Percentiles rank a stretch among this genome's conserved stretches.
Evolutionary conservation across 2,888 invertebrate species (phyloP).

Genomic region (Pomacea canaliculata): DNA sequence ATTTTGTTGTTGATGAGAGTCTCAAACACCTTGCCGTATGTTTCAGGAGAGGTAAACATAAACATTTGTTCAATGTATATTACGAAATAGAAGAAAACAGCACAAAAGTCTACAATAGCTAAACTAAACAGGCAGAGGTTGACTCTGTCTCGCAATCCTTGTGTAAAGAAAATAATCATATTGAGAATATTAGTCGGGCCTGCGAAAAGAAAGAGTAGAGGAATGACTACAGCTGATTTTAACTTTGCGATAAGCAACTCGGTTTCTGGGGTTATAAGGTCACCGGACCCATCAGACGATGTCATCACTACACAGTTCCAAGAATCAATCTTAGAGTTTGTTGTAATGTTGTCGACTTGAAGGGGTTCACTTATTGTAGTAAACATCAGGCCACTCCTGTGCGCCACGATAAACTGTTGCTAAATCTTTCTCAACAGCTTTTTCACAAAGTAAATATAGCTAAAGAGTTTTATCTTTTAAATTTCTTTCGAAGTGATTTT

Average conservation of each 20-base stretch:
- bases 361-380: too few species aligned
- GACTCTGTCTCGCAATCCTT: background rate
- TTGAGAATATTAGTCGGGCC: background rate
- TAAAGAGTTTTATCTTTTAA: too few species aligned
- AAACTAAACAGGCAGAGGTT: conserved; percentile 4
- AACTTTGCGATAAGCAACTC: background rate
- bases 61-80: background rate
- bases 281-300: too few species aligned
- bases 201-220: background rate
- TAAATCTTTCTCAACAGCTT: too few species aligned
- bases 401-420: too few species aligned
- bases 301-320: too few species aligned
- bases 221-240: background rate
- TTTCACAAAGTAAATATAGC: too few species aligned
- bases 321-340: too few species aligned
- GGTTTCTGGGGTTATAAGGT: background rate
- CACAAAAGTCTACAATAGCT: background rate
- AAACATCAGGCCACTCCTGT: too few species aligned
- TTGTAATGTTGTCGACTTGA: too few species aligned
- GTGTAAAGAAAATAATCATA: background rate
- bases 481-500: too few species aligned
- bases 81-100: background rate
- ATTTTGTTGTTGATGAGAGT: background rate
- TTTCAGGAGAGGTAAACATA: background rate
- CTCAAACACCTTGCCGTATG: background rate